Percentiles rank a stretch among this genome's conserved stretches.
Conservation (phyloP, 2,888 invertebrate species). For the Thalpophila matura region DNA sequence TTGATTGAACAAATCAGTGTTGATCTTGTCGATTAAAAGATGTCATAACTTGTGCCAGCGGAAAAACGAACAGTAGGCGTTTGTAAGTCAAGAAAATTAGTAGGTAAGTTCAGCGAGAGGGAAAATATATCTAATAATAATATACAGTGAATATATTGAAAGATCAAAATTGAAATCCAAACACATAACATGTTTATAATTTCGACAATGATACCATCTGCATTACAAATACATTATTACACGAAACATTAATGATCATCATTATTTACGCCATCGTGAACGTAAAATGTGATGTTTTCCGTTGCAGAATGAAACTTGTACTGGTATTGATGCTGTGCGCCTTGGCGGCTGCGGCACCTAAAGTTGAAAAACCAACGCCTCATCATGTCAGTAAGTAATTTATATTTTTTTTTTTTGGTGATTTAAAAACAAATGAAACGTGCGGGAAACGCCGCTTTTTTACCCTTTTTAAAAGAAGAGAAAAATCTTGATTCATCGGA, state of each 20-base stretch:
- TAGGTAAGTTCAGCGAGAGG: constrained; percentile 55
- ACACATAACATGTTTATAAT: constrained; percentile 45
- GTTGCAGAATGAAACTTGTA: constrained; percentile 81
- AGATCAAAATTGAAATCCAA: constrained; percentile 7
- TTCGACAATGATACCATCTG: constrained; percentile 46
- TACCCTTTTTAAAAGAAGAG: too few species aligned
- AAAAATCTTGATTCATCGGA: too few species aligned
- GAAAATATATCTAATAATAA: not conserved
- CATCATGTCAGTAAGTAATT: constrained; percentile 56
- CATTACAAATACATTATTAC: constrained; percentile 30
- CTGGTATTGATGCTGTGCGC: constrained; percentile 75
- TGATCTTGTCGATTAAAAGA: constrained; percentile 61
- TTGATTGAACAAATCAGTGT: constrained; percentile 68
- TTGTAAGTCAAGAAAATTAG: constrained; percentile 52
- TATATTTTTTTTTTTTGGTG: too few species aligned
- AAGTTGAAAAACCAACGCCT: constrained; percentile 49
- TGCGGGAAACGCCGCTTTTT: too few species aligned
- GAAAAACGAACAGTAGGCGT: constrained; percentile 49
- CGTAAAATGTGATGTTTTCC: constrained; percentile 40
- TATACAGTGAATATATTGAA: not conserved
- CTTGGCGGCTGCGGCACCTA: constrained; percentile 75
- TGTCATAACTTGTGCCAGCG: constrained; percentile 47
- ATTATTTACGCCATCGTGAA: constrained; percentile 51
- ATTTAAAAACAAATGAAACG: too few species aligned
- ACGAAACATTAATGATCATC: constrained; percentile 33